Evolutionary conservation across 2,797 vertebrate species (phyloP).

Genomic region (Potorous gilbertii): DNA sequence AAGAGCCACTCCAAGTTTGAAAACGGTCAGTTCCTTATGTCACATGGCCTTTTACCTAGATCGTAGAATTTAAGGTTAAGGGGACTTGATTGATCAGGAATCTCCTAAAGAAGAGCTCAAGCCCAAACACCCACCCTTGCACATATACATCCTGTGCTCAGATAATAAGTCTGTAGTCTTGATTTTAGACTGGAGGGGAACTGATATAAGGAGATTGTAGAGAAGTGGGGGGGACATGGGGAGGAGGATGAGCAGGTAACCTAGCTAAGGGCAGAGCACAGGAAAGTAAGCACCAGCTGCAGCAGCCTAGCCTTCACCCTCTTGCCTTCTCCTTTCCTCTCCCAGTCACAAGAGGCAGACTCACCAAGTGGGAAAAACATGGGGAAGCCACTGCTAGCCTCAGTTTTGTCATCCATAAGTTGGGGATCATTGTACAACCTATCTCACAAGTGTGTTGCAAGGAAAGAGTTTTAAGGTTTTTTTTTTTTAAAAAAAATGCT

Average conservation of each 20-base stretch:
- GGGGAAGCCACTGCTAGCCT: neutral
- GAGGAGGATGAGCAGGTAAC: neutral
- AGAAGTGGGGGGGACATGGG: neutral
- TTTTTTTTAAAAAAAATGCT: neutral
- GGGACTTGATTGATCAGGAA: neutral
- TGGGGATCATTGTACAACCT: neutral
- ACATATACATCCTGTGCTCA: neutral
- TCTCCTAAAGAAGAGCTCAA: neutral
- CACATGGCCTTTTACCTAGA: neutral
- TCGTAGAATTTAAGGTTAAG: neutral
- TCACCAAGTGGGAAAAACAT: neutral
- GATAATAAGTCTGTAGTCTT: neutral
- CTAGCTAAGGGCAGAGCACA: neutral
- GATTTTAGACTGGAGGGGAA: neutral
- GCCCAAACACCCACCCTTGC: neutral
- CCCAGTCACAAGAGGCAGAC: neutral
- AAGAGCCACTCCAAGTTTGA: neutral
- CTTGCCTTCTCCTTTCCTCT: neutral
- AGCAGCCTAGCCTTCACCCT: neutral
- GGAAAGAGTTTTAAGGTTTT: neutral
- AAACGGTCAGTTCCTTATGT: neutral
- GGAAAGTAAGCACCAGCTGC: neutral
- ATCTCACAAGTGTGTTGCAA: neutral
- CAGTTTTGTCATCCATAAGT: neutral
- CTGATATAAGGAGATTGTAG: neutral